These are phyloP conservation scores for Blennius ocellaris DNA, from an alignment of 2,113 vertebrate species.

Conservation along the genomic window DNA sequence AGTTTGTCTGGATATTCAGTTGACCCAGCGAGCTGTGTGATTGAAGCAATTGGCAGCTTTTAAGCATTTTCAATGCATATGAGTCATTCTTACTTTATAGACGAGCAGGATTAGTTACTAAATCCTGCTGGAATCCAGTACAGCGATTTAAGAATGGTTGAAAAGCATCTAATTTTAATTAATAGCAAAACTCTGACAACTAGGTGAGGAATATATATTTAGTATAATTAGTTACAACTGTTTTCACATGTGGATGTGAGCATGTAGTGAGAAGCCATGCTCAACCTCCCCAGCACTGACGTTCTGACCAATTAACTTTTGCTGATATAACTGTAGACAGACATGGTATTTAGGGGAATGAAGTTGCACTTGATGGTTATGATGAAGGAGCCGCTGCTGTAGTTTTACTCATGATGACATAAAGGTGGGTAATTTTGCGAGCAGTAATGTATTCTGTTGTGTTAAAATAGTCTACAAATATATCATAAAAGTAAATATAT, in stretches of 20 bases:
- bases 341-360: slow-evolving; percentile 8
- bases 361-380: neutral
- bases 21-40: slow-evolving; percentile 1
- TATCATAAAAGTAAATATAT: neutral
- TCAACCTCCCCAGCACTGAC: slow-evolving; percentile 4
- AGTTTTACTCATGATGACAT: neutral
- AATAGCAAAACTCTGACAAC: slow-evolving; percentile 3
- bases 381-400: slow-evolving; percentile 19
- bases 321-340: slow-evolving; percentile 27
- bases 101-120: neutral
- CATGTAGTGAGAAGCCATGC: neutral
- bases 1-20: neutral
- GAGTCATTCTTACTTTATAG: neutral
- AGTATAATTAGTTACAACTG: neutral
- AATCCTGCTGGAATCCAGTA: neutral
- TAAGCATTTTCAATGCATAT: neutral
- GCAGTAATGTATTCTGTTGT: no score
- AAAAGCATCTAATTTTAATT: neutral
- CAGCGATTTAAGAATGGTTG: neutral
- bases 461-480: no score
- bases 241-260: neutral
- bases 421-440: no score
- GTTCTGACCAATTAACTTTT: slow-evolving; percentile 39
- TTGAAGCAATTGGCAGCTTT: neutral
- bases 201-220: slow-evolving; percentile 1